Percentiles rank a stretch among this genome's conserved stretches.
These are phyloP conservation scores for Mobula birostris DNA, from an alignment of 2,113 vertebrate species.

Conservation along the genomic window DNA sequence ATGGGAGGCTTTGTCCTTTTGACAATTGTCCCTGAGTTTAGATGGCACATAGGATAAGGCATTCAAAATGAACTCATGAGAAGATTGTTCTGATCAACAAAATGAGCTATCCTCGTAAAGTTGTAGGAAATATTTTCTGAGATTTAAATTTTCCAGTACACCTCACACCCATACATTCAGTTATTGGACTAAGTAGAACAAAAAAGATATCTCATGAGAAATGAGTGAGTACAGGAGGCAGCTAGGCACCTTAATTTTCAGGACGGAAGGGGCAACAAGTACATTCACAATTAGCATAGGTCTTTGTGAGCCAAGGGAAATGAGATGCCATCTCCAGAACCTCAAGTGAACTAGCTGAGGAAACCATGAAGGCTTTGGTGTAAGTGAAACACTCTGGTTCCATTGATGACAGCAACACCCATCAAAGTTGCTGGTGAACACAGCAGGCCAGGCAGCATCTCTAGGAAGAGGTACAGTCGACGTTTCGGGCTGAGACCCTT, in stretches of 20 bases:
- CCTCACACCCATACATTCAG: background rate
- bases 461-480: too few relatives aligned
- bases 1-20: background rate
- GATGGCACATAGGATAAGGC: background rate
- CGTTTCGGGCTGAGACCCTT: too few relatives aligned
- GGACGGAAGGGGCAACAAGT: background rate
- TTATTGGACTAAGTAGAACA: background rate
- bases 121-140: background rate
- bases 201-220: background rate
- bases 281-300: background rate
- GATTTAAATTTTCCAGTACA: background rate
- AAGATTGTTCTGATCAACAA: background rate
- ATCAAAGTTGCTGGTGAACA: too few relatives aligned
- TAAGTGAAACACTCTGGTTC: background rate
- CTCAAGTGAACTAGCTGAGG: background rate
- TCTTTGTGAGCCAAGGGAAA: background rate
- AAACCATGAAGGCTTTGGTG: background rate
- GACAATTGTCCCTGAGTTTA: background rate
- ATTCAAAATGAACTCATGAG: too few relatives aligned
- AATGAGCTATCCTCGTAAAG: background rate
- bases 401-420: too few relatives aligned
- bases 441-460: too few relatives aligned
- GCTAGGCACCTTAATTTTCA: background rate
- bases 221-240: background rate
- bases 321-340: background rate